These are phyloP conservation scores for Drosophila fulvimacula DNA, from an alignment of 2,888 invertebrate species.

Conservation along the genomic window DNA sequence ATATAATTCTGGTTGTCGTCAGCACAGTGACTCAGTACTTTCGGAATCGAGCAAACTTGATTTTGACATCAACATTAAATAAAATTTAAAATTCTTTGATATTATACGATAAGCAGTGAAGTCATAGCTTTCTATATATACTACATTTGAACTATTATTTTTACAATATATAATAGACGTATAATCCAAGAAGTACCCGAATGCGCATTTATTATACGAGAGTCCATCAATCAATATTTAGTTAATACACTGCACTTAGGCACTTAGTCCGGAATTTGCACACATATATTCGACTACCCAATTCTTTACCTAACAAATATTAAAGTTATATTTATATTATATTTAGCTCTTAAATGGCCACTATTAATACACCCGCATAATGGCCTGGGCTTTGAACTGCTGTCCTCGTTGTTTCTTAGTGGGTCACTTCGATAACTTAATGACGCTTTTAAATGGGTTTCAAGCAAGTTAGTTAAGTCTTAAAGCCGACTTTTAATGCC, in stretches of 20 bases:
- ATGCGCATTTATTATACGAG: too few relatives aligned
- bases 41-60: not conserved
- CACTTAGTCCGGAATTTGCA: not conserved
- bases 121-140: not conserved
- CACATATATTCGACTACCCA: not conserved
- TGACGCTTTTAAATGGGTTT: not conserved
- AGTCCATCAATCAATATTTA: constrained; percentile 6
- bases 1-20: not conserved
- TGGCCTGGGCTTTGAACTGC: not conserved
- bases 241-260: not conserved
- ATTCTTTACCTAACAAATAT: not conserved
- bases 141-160: too few relatives aligned
- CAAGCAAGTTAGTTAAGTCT: not conserved
- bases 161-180: too few relatives aligned
- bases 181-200: too few relatives aligned
- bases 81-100: constrained; percentile 2
- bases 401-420: not conserved
- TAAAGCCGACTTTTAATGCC: constrained; percentile 14
- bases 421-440: constrained; percentile 6
- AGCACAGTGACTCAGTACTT: constrained; percentile 1
- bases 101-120: not conserved
- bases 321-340: not conserved
- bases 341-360: too few relatives aligned
- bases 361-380: not conserved
- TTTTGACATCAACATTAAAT: not conserved